Base-by-base conservation (phyloP, 2,113 vertebrate genomes). In the Cyphomyrus discorhynchus region DNA sequence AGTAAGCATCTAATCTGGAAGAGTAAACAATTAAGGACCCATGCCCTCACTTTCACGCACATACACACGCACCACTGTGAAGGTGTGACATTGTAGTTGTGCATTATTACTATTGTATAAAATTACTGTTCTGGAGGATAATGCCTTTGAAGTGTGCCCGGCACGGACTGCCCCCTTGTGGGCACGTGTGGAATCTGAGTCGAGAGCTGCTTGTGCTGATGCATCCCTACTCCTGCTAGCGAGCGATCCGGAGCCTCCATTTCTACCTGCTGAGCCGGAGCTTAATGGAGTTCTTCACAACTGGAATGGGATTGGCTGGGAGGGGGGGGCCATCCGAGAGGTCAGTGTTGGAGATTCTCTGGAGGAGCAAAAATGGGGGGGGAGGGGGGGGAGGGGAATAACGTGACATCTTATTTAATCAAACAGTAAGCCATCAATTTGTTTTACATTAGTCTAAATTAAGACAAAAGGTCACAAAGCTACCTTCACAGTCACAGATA, bases 271-370 rank as follows among this genome's bases (percentile, higher is more conserved):
- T 96, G 92, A 96, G 94, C 92, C 96, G 94, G 93, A 98, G 94
- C 94, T 97, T 97, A 94, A 97, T 96, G 93, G 96, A 96, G 94
- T 96, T 97, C 96, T 96, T 97, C 93, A 95, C 95, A 94, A 96
- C 94, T 90, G 96, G 93, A 94, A 96, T 94, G 93, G 95, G 96
- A 94, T 95, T 96, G 94, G 94, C 94, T 90, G 95, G 96, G 91
- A 96, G 95, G 91, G 94, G 92, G 86, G 96, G 95, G 89, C 94
- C 94, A 91, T 95, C 94, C 39, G 96, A 95, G 92, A 96, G 95
- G 91, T 95, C 96, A 89, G 94, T 93, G 91, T 92, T 94, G 91
- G 95, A 92, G 56, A 90, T 91, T 94, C 88, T 95, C 97, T 97
- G 93, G 46, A 50, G 45, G 3, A 11, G n/a, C 39, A 58, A 5